Conservation (phyloP, 2,888 invertebrate species). For the Caenorhabditis zanzibari region DNA sequence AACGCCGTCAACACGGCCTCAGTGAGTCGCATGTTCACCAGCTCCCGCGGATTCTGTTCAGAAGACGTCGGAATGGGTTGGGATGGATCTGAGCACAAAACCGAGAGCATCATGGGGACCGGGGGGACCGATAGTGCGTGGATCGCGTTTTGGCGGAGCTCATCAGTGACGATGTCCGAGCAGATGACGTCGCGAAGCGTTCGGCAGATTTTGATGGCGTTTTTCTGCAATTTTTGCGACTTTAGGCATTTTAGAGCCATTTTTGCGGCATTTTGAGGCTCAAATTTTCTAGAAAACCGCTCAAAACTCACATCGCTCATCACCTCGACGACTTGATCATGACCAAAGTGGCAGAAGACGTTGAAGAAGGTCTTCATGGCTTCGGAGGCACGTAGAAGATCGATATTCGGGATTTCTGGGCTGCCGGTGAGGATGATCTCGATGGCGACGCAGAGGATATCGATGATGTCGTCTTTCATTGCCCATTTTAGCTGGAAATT, state of each 20-base stretch:
- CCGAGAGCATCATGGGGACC: slow-evolving; percentile 20
- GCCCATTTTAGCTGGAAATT: slow-evolving; percentile 23
- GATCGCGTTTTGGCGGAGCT: slow-evolving; percentile 35
- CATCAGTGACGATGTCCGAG: not conserved
- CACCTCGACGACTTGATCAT: too few species aligned
- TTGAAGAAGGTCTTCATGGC: slow-evolving; percentile 78
- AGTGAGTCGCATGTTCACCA: slow-evolving; percentile 71
- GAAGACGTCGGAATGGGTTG: not conserved
- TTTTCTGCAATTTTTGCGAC: slow-evolving; percentile 17
- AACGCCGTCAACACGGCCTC: slow-evolving; percentile 70
- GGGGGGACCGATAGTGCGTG: slow-evolving; percentile 37
- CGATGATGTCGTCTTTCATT: not conserved
- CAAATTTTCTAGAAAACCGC: too few species aligned
- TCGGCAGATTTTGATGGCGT: slow-evolving; percentile 18
- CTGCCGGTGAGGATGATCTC: not conserved
- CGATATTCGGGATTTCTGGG: not conserved
- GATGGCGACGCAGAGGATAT: not conserved
- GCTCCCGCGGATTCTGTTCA: not conserved
- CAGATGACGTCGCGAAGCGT: slow-evolving; percentile 37
- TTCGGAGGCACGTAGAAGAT: slow-evolving; percentile 56
- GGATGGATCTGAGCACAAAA: slow-evolving; percentile 15
- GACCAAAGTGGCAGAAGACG: slow-evolving; percentile 73
- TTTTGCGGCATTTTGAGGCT: too few species aligned
- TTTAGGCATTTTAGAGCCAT: not conserved
- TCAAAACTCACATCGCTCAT: too few species aligned